Percentiles rank a stretch among this genome's conserved stretches.
These are phyloP conservation scores for Siniperca scherzeri DNA, from an alignment of 2,797 vertebrate genomes.

Conservation along the genomic window DNA sequence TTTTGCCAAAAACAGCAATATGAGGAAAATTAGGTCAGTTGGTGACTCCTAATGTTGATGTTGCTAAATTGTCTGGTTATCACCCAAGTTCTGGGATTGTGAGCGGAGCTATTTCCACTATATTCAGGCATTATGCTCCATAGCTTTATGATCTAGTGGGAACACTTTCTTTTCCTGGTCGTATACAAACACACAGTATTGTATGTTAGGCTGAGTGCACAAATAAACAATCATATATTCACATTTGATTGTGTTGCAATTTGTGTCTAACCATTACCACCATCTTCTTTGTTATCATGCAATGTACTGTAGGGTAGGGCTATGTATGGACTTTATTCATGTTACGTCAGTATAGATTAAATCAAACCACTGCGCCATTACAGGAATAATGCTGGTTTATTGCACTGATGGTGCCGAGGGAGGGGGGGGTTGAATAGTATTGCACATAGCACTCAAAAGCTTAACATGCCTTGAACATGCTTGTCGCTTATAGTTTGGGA, in stretches of 20 bases:
- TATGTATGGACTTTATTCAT: constrained; percentile 58
- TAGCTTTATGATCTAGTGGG: neutral
- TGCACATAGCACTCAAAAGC: constrained; percentile 68
- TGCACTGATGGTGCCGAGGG: constrained; percentile 41
- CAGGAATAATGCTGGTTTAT: constrained; percentile 67
- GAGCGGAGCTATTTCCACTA: neutral
- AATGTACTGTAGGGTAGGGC: constrained; percentile 4
- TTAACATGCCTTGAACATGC: constrained; percentile 61
- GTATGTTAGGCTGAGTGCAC: neutral
- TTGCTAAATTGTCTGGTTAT: neutral
- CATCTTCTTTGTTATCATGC: constrained; percentile 9
- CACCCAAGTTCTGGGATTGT: constrained; percentile 17
- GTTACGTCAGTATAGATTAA: constrained; percentile 62
- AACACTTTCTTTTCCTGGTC: neutral
- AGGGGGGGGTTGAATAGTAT: neutral
- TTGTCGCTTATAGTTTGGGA: constrained; percentile 36
- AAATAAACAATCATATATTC: constrained; percentile 11
- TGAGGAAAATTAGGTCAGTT: neutral
- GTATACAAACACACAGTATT: neutral
- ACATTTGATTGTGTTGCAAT: constrained; percentile 10
- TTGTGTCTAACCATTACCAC: constrained; percentile 26
- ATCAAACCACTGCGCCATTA: constrained; percentile 59
- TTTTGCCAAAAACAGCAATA: neutral
- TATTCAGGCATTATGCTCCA: neutral
- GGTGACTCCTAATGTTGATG: neutral